Evolutionary conservation across 2,888 invertebrate species (phyloP).

Genomic region (Cerceris ruficornis): DNA sequence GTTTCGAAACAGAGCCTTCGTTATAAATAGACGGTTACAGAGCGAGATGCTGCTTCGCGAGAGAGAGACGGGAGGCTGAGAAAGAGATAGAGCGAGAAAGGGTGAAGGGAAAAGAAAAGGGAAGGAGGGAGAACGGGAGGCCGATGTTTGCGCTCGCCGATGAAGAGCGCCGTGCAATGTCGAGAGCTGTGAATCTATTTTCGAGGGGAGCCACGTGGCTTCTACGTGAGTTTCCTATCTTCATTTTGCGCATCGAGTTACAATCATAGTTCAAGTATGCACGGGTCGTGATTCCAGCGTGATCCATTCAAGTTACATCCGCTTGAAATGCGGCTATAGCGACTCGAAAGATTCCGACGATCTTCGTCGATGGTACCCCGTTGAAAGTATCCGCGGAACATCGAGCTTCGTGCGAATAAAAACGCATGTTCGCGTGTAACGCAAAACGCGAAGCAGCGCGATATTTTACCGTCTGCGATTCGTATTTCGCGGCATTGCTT

Average conservation of each 20-base stretch:
- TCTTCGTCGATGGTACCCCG: neutral
- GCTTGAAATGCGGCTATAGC: neutral
- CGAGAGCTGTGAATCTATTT: conserved; percentile 58
- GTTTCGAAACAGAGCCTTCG: conserved; percentile 42
- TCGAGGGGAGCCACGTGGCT: conserved; percentile 38
- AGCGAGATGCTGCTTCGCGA: conserved; percentile 7
- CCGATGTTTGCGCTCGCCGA: conserved; percentile 24
- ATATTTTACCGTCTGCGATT: neutral
- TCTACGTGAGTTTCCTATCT: conserved; percentile 17
- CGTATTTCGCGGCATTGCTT: neutral
- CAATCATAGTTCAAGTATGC: neutral
- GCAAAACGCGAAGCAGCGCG: neutral
- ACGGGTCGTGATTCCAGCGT: neutral
- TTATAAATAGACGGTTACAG: conserved; percentile 58
- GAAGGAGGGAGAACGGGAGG: conserved; percentile 7
- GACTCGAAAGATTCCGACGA: neutral
- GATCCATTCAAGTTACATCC: neutral
- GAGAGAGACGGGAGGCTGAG: conserved; percentile 8
- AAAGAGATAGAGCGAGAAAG: conserved; percentile 6
- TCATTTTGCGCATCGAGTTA: conserved; percentile 7
- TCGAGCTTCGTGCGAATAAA: no score
- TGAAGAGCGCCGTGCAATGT: conserved; percentile 52
- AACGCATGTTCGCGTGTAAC: neutral
- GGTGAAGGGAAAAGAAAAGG: neutral
- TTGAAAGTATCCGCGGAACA: neutral